Conservation (phyloP, 1,140 invertebrate species). For the Caenorhabditis latens region DNA sequence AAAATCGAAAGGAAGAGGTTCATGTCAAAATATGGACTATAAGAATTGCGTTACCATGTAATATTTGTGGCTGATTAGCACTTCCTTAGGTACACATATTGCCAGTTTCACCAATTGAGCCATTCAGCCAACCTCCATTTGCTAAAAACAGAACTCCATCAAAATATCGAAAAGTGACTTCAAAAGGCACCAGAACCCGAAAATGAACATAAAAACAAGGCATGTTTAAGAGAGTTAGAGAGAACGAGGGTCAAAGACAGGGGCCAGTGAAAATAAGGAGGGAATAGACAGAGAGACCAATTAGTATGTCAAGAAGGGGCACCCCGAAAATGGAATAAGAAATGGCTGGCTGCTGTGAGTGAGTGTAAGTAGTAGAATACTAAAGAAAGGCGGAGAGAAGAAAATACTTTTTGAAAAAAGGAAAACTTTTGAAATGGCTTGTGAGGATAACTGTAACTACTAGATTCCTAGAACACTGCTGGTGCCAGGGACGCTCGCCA, state of each 20-base stretch:
- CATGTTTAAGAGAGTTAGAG: neutral
- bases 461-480: too few species aligned
- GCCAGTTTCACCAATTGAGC: too few species aligned
- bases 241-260: neutral
- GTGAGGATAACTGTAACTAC: too few species aligned
- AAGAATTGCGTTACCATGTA: too few species aligned
- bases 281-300: slow-evolving; percentile 36
- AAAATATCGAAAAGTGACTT: too few species aligned
- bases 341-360: neutral
- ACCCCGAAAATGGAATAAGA: slow-evolving; percentile 52
- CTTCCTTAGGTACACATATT: too few species aligned
- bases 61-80: too few species aligned
- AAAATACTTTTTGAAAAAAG: neutral
- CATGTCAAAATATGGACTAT: too few species aligned
- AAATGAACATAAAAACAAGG: slow-evolving; percentile 21
- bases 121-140: too few species aligned
- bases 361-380: neutral
- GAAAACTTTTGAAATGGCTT: neutral
- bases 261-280: neutral
- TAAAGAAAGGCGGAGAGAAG: neutral
- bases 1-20: too few species aligned
- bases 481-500: too few species aligned
- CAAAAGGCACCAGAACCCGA: neutral
- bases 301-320: slow-evolving; percentile 54
- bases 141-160: too few species aligned